Conservation (phyloP, 2,797 vertebrate genomes). For the Gymnodraco acuticeps region DNA sequence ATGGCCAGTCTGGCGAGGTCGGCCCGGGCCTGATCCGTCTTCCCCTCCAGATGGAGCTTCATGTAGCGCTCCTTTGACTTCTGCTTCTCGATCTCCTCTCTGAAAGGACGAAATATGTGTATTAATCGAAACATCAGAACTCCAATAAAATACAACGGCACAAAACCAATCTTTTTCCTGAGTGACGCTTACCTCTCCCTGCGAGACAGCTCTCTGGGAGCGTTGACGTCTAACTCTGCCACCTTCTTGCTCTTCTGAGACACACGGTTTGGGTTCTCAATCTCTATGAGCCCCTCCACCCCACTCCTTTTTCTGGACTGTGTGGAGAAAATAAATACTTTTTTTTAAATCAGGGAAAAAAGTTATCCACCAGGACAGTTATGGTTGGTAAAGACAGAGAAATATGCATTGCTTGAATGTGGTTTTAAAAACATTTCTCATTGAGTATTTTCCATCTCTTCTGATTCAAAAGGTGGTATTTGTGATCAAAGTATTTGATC, state of each 20-base stretch:
- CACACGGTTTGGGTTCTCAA: slow-evolving; percentile 88
- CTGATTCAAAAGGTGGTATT: not conserved
- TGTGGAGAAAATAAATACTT: not conserved
- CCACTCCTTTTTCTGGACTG: slow-evolving; percentile 83
- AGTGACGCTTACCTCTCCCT: slow-evolving; percentile 81
- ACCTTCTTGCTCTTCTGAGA: slow-evolving; percentile 88
- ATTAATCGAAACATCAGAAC: not conserved
- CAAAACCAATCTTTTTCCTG: not conserved
- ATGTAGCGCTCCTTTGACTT: slow-evolving; percentile 88
- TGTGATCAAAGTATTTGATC: too few relatives aligned
- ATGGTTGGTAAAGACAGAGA: not conserved
- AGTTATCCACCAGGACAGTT: not conserved
- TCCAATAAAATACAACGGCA: not conserved
- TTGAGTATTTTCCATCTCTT: not conserved
- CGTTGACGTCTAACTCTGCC: slow-evolving; percentile 77
- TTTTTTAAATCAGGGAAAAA: not conserved
- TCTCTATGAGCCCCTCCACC: slow-evolving; percentile 88
- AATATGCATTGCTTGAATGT: too few relatives aligned
- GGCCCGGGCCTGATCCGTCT: slow-evolving; percentile 87
- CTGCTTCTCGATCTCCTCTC: slow-evolving; percentile 90
- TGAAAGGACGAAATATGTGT: slow-evolving; percentile 32
- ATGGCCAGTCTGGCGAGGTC: slow-evolving; percentile 88
- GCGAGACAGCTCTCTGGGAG: slow-evolving; percentile 85
- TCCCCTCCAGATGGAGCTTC: slow-evolving; percentile 89
- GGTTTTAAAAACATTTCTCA: too few relatives aligned